Conservation (phyloP, 2,888 invertebrate genomes). For the Megaustenia siamemsis region DNA sequence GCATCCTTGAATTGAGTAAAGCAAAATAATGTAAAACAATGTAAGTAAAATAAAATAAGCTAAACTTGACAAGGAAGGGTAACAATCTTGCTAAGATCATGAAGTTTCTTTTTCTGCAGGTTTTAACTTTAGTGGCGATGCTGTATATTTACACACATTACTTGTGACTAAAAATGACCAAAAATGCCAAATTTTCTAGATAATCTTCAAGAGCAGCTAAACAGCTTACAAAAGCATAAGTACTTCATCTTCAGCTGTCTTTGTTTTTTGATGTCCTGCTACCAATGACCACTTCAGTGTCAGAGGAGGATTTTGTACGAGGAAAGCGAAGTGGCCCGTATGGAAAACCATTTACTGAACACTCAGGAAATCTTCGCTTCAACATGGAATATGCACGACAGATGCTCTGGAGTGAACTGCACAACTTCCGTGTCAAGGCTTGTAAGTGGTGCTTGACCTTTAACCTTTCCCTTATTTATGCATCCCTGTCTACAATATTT, state of each 20-base stretch:
- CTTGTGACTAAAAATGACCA: no score
- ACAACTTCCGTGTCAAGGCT: slow-evolving; percentile 73
- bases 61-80: no score
- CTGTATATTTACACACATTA: no score
- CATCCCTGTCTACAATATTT: background rate
- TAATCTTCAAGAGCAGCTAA: no score
- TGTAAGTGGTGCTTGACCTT: slow-evolving; percentile 63
- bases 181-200: no score
- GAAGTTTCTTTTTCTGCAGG: no score
- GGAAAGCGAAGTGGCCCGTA: slow-evolving; percentile 70
- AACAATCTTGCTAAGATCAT: no score
- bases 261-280: slow-evolving; percentile 82
- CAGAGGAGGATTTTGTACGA: slow-evolving; percentile 77
- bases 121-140: no score
- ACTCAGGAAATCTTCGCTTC: slow-evolving; percentile 54
- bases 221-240: no score
- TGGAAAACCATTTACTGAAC: slow-evolving; percentile 58
- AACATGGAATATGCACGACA: slow-evolving; percentile 71
- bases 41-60: no score
- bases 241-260: slow-evolving; percentile 79
- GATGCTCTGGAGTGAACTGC: slow-evolving; percentile 78
- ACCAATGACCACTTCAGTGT: slow-evolving; percentile 80
- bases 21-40: no score
- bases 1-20: no score
- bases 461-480: background rate